Conservation (phyloP, 2,888 invertebrate species). For the Listrodromus nycthemerus region DNA sequence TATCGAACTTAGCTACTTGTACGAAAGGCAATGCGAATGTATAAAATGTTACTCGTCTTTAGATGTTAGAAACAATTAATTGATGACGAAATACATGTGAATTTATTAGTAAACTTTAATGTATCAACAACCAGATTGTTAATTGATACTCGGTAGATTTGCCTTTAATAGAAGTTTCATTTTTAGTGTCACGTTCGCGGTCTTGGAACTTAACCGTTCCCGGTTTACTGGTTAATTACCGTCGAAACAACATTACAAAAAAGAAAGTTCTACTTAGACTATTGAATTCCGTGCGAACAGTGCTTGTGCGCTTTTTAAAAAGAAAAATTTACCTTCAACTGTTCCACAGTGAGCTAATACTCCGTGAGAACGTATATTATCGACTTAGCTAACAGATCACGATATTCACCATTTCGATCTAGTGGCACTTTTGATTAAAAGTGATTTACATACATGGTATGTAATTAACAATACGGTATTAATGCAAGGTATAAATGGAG, state of each 20-base stretch:
- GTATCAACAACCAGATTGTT: slow-evolving; percentile 5
- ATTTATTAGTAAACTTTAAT: background rate
- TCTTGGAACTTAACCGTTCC: background rate
- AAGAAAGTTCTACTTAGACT: slow-evolving; percentile 12
- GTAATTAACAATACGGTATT: slow-evolving; percentile 36
- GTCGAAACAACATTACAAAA: background rate
- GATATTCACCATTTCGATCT: slow-evolving; percentile 61
- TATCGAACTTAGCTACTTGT: slow-evolving; percentile 60
- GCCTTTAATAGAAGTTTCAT: background rate
- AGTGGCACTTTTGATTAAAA: slow-evolving; percentile 62
- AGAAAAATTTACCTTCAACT: slow-evolving; percentile 21
- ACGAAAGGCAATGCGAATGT: slow-evolving; percentile 31
- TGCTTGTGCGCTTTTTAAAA: slow-evolving; percentile 25
- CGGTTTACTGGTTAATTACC: slow-evolving; percentile 3
- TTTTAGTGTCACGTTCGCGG: background rate
- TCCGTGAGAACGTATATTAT: slow-evolving; percentile 49
- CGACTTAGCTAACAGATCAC: slow-evolving; percentile 53
- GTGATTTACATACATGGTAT: slow-evolving; percentile 57
- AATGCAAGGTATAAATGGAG: slow-evolving; percentile 35
- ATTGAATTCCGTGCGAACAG: slow-evolving; percentile 1
- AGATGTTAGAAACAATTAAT: background rate
- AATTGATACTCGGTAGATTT: slow-evolving; percentile 40
- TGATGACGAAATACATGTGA: background rate
- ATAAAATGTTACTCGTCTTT: background rate
- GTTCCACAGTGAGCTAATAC: slow-evolving; percentile 61